phyloP scores from a whole-genome alignment of 2,113 vertebrate genomes.

The Nothocercus nigrocapillus region DNA sequence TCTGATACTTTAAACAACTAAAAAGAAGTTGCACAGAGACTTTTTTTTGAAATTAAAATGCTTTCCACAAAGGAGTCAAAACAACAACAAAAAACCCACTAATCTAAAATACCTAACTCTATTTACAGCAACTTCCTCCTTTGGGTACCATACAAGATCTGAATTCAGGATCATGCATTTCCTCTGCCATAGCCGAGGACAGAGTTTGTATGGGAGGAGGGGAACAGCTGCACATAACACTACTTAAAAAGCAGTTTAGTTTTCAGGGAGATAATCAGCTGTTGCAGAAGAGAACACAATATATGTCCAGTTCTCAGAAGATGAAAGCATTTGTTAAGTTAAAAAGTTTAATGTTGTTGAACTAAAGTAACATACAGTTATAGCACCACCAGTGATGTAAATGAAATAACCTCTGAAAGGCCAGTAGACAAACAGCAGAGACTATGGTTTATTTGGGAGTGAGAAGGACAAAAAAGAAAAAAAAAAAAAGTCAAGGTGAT shows the following conservation, averaged over 20 bases:
- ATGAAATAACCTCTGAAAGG: neutral
- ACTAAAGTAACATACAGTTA: neutral
- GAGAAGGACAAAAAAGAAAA: neutral
- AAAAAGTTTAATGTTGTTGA: neutral
- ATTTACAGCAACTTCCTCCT: neutral
- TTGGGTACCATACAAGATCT: neutral
- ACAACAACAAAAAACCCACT: neutral
- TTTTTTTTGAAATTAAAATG: neutral
- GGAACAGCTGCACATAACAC: neutral
- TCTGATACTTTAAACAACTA: neutral
- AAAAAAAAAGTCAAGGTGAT: neutral
- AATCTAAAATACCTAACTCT: neutral
- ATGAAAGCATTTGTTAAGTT: neutral
- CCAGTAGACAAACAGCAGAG: neutral
- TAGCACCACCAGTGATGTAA: accelerated
- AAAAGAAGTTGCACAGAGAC: neutral
- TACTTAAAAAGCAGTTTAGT: neutral
- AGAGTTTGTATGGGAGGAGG: neutral
- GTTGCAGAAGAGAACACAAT: neutral
- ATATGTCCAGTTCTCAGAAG: neutral
- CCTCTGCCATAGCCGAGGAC: neutral
- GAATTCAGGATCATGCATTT: neutral
- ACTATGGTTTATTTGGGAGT: neutral
- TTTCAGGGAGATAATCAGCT: neutral
- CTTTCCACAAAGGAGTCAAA: neutral